phyloP scores from a whole-genome alignment of 2,888 invertebrate genomes.

The Myathropa florea region DNA sequence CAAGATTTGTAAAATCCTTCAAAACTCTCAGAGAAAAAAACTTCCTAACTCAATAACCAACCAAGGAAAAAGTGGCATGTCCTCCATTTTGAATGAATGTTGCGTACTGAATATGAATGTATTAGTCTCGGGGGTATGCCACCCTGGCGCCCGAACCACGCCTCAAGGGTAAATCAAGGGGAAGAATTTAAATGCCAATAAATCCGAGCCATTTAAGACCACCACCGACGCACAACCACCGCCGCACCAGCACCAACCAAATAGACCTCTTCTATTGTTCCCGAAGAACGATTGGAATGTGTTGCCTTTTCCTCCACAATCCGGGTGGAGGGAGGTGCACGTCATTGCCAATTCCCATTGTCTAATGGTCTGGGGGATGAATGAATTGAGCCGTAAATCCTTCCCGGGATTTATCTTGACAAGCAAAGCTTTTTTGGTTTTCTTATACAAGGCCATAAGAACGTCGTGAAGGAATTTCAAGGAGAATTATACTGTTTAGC shows the following conservation, averaged over 20 bases:
- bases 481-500: conserved; percentile 46
- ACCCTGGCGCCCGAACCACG: not conserved
- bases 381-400: conserved; percentile 80
- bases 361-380: conserved; percentile 70
- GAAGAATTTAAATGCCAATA: conserved; percentile 80
- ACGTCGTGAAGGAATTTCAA: conserved; percentile 54
- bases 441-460: conserved; percentile 9
- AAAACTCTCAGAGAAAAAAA: not conserved
- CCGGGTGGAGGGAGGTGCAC: conserved; percentile 67
- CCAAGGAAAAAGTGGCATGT: not conserved
- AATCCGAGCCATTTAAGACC: conserved; percentile 73
- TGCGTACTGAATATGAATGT: not conserved
- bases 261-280: conserved; percentile 65
- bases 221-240: conserved; percentile 1
- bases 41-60: not conserved
- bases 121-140: not conserved
- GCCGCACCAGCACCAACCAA: conserved; percentile 18
- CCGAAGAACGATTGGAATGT: conserved; percentile 55
- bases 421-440: conserved; percentile 48
- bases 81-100: not conserved
- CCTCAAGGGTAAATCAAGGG: conserved; percentile 77
- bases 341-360: conserved; percentile 51
- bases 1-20: no score
- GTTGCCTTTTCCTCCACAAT: conserved; percentile 70
- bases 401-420: conserved; percentile 76